Conservation (phyloP, 2,113 vertebrate species). For the Rissa tridactyla region DNA sequence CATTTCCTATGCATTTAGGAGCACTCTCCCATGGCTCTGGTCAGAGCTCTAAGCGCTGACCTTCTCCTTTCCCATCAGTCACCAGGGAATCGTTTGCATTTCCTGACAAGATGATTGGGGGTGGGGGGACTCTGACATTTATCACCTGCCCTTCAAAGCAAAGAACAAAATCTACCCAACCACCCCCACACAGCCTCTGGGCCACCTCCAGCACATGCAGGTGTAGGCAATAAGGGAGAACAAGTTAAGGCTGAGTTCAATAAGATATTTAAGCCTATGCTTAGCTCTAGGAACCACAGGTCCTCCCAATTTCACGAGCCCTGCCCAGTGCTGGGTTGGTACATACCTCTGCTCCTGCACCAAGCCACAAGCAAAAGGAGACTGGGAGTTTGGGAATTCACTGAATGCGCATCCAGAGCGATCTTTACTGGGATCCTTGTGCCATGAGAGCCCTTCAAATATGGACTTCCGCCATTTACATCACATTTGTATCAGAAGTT, state of each 20-base stretch:
- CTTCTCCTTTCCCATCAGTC: background rate
- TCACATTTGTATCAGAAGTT: background rate
- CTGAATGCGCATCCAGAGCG: accelerated
- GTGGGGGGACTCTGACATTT: background rate
- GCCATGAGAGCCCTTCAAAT: background rate
- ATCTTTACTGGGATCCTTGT: background rate
- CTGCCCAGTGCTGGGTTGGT: too few relatives aligned
- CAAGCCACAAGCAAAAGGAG: background rate
- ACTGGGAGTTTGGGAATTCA: background rate
- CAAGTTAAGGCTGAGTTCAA: background rate
- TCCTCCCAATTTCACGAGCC: background rate
- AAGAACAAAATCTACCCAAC: background rate
- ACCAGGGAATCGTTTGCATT: background rate
- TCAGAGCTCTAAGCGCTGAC: background rate
- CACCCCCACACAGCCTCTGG: accelerated
- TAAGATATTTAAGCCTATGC: background rate
- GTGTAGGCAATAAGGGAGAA: background rate
- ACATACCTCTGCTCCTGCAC: background rate
- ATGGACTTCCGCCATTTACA: background rate
- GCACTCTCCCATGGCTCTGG: accelerated
- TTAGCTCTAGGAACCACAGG: background rate
- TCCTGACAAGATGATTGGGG: accelerated
- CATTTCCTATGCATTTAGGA: accelerated
- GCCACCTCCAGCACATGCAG: background rate
- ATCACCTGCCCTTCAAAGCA: background rate